These are phyloP conservation scores for Perognathus longimembris DNA, from an alignment of 2,113 vertebrate genomes.

Conservation along the genomic window DNA sequence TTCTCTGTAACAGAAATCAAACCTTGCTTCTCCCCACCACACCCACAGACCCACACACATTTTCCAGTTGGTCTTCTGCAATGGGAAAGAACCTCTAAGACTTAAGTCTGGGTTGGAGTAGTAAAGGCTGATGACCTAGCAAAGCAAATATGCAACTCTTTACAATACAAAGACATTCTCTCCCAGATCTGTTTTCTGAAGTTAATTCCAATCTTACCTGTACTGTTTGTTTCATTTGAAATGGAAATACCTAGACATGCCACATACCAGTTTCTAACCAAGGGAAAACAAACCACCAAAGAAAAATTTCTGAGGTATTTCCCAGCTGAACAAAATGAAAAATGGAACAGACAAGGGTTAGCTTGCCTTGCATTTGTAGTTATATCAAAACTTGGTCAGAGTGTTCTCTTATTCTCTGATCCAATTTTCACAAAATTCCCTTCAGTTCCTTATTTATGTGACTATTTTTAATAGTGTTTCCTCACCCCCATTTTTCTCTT, in stretches of 20 bases:
- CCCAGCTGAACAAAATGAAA: constrained; percentile 35
- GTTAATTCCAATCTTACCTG: neutral
- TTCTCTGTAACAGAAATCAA: neutral
- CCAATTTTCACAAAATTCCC: neutral
- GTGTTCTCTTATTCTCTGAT: neutral
- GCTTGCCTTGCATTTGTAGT: neutral
- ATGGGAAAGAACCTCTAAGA: neutral
- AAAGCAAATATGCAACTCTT: neutral
- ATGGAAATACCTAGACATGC: neutral
- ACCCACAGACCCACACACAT: neutral
- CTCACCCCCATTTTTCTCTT: too few relatives aligned
- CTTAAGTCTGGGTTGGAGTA: accelerated
- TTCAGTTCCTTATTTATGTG: neutral
- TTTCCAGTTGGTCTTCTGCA: neutral
- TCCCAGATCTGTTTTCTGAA: neutral
- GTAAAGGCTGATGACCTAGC: neutral
- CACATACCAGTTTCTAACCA: neutral
- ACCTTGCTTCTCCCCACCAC: neutral
- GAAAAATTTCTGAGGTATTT: constrained; percentile 18
- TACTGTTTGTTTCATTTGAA: neutral
- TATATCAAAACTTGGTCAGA: neutral
- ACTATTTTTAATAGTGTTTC: neutral
- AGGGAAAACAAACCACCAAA: neutral
- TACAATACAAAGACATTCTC: neutral
- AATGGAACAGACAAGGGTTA: neutral